Conservation (phyloP, 2,888 invertebrate species). For the Pterostichus niger region DNA sequence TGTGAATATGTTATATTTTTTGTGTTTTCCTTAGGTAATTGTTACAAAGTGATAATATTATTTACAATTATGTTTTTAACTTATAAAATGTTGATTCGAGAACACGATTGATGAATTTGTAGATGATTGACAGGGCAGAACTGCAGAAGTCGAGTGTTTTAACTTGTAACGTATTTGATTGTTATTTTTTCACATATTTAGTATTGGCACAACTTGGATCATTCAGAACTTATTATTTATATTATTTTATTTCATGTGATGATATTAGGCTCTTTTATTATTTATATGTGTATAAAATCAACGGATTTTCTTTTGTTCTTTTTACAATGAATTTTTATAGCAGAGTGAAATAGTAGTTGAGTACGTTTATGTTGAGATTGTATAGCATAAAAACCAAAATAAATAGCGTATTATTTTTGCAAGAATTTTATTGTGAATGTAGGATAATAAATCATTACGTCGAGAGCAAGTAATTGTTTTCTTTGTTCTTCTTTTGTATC, state of each 20-base stretch:
- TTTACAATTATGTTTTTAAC: constrained; percentile 74
- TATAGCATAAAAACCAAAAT: constrained; percentile 48
- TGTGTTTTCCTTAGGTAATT: constrained; percentile 70
- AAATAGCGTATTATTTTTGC: constrained; percentile 59
- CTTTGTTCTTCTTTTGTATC: constrained; percentile 15
- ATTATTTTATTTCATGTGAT: constrained; percentile 52
- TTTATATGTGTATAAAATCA: constrained; percentile 59
- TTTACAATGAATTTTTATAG: constrained; percentile 50
- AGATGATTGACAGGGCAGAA: constrained; percentile 63
- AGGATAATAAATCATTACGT: constrained; percentile 31
- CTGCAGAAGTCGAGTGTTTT: constrained; percentile 58
- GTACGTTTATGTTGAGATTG: constrained; percentile 61
- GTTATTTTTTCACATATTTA: constrained; percentile 60
- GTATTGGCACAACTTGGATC: constrained; percentile 60
- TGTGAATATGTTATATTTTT: constrained; percentile 75
- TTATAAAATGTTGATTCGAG: constrained; percentile 70
- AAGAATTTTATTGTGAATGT: constrained; percentile 43
- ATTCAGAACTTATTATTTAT: constrained; percentile 41
- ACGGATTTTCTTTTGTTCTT: constrained; percentile 32
- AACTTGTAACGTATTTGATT: constrained; percentile 61
- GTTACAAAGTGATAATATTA: constrained; percentile 76
- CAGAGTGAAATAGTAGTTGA: constrained; percentile 41
- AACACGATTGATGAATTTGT: constrained; percentile 53
- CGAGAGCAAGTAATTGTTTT: constrained; percentile 23
- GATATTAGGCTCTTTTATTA: constrained; percentile 58